Evolutionary conservation across 2,113 vertebrate species (phyloP), one percentile per base, ranked within the genome.

Genomic region (Centropristis striata): DNA sequence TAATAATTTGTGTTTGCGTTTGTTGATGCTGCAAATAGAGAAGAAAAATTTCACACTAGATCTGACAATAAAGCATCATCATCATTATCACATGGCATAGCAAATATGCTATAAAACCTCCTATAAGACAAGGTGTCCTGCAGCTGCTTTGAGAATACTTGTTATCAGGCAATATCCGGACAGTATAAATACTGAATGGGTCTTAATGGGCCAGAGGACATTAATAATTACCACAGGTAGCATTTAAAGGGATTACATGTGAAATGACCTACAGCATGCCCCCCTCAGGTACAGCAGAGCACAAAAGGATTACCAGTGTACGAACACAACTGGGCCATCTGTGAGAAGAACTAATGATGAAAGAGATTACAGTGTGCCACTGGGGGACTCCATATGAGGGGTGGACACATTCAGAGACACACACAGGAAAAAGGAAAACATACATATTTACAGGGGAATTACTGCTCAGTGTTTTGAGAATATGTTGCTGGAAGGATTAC

Each of bases 211-310:
- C 67, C 50, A 74, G 60, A 81, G 83, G 75, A 69, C 81, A 79
- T 82, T 79, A 64, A 83, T 79, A 88, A 87, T 90, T 80, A 80
- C 80, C 64, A 65, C 70, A 83, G 81, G 70, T 86, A 75, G 83
- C 78, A 84, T 90, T 91, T 86, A 84, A 82, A 84, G 51, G 65
- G 90, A 92, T 91, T 92, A 93, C 37, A 59, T 44, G 71, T 71
- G 71, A 83, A 87, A 50, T 90, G 81, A 89, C 78, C 81, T 72
- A 75, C 66, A 78, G 44, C 20, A 0, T 25, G 60, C 10, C 68
- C 49, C 81, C 49, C 77, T 64, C 61, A 51, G 74, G 78, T 83
- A 46, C 44, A 53, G 71, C n/a, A 4, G 37, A 57, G 27, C 65
- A 82, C 80, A 75, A 78, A 86, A 86, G 86, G 91, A 90, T 90